Percentiles rank a stretch among this genome's conserved stretches.
Conservation (phyloP, 2,797 vertebrate species). For the Sphaeramia orbicularis region DNA sequence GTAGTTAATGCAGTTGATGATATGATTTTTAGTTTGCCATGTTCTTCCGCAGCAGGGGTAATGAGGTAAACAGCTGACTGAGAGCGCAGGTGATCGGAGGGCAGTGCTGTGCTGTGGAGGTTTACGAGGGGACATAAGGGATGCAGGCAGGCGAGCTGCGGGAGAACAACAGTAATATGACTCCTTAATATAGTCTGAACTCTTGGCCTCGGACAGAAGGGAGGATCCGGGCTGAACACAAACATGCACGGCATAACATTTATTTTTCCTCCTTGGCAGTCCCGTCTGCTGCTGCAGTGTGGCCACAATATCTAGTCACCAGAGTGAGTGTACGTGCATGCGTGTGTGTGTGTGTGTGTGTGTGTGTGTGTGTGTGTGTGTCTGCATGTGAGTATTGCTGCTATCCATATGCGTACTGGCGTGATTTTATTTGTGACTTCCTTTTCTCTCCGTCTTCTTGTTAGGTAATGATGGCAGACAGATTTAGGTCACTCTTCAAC, state of each 20-base stretch:
- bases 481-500: conserved; percentile 81
- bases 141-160: conserved; percentile 38
- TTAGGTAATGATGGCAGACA: conserved; percentile 82
- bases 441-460: conserved; percentile 70
- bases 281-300: conserved; percentile 43
- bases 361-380: conserved; percentile 4
- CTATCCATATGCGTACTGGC: conserved; percentile 18
- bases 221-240: conserved; percentile 42
- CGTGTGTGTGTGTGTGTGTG: conserved; percentile 6
- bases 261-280: conserved; percentile 28
- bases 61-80: conserved; percentile 62
- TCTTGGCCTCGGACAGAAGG: conserved; percentile 56
- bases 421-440: conserved; percentile 49
- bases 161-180: conserved; percentile 64
- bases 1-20: too few relatives aligned
- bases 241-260: conserved; percentile 23
- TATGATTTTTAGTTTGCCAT: too few relatives aligned
- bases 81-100: conserved; percentile 57
- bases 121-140: conserved; percentile 53
- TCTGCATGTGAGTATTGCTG: conserved; percentile 26
- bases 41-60: conserved; percentile 49
- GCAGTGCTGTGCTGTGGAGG: conserved; percentile 18
- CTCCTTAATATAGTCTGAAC: conserved; percentile 63
- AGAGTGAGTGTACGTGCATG: neutral
- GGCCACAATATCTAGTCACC: neutral